These are phyloP conservation scores for Timema cristinae DNA, from an alignment of 2,888 invertebrate genomes.

Conservation along the genomic window DNA sequence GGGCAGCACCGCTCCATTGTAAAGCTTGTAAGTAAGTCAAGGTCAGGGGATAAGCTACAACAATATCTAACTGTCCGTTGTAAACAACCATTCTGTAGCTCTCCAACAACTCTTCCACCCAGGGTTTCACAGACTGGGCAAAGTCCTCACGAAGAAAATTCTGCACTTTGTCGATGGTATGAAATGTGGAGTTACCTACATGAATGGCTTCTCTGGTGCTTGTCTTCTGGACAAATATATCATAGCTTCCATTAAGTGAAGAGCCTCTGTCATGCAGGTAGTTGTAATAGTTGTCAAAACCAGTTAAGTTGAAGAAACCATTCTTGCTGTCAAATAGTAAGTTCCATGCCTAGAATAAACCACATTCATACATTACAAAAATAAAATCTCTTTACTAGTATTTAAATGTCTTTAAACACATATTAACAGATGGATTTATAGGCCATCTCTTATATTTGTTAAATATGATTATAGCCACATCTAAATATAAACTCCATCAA, in stretches of 20 bases:
- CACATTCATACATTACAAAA: no score
- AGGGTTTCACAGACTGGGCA: constrained; percentile 73
- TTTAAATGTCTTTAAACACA: no score
- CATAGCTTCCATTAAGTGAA: constrained; percentile 50
- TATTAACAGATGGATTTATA: no score
- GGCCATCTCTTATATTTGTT: no score
- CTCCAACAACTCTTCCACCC: constrained; percentile 63
- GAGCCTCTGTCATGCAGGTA: constrained; percentile 61
- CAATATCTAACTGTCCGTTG: constrained; percentile 87
- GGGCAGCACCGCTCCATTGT: constrained; percentile 57
- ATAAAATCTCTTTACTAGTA: no score
- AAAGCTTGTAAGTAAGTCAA: constrained; percentile 70
- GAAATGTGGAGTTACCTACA: constrained; percentile 74
- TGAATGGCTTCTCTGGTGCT: constrained; percentile 71
- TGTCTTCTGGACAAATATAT: constrained; percentile 58
- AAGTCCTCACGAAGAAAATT: constrained; percentile 67
- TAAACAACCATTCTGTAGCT: constrained; percentile 74
- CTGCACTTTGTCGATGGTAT: constrained; percentile 63
- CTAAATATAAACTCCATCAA: no score
- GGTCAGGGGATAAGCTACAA: constrained; percentile 83
- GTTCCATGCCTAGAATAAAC: no score
- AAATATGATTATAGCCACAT: no score
- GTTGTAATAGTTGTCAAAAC: constrained; percentile 73
- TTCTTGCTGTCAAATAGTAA: no score
- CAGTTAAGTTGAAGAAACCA: constrained; percentile 65